Percentiles rank a stretch among this genome's conserved stretches.
These are phyloP conservation scores for Asarcornis scutulata DNA, from an alignment of 2,113 vertebrate species.

Conservation along the genomic window DNA sequence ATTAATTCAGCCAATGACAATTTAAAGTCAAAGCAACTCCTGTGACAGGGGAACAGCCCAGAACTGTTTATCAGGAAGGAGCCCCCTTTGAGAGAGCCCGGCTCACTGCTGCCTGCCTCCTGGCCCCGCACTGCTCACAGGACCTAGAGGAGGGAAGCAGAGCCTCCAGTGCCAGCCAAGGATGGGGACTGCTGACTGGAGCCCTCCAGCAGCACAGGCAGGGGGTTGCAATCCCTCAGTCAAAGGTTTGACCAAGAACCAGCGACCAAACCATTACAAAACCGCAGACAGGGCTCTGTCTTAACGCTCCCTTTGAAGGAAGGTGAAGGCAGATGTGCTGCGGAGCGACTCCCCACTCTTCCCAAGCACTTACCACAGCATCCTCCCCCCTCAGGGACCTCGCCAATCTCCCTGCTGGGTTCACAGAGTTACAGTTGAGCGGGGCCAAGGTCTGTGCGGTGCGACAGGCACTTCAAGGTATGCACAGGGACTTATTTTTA, in stretches of 20 bases:
- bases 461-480: background rate
- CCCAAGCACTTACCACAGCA: no score
- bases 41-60: background rate
- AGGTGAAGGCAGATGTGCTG: no score
- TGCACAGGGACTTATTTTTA: rapidly evolving
- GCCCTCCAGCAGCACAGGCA: background rate
- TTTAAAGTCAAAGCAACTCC: background rate
- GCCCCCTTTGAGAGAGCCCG: background rate
- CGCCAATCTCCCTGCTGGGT: no score
- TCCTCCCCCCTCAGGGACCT: no score
- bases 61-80: background rate
- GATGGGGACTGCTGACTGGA: background rate
- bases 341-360: no score
- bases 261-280: background rate
- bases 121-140: rapidly evolving
- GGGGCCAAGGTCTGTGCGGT: no score
- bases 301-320: no score
- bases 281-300: no score
- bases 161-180: rapidly evolving
- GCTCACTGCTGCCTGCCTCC: background rate
- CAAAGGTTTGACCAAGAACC: background rate
- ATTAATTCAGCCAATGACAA: background rate
- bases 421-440: no score
- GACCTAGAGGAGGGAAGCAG: background rate
- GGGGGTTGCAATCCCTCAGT: background rate